Evolutionary conservation across 1,140 invertebrate species (phyloP).

Genomic region (Ceratosolen solmsi): DNA sequence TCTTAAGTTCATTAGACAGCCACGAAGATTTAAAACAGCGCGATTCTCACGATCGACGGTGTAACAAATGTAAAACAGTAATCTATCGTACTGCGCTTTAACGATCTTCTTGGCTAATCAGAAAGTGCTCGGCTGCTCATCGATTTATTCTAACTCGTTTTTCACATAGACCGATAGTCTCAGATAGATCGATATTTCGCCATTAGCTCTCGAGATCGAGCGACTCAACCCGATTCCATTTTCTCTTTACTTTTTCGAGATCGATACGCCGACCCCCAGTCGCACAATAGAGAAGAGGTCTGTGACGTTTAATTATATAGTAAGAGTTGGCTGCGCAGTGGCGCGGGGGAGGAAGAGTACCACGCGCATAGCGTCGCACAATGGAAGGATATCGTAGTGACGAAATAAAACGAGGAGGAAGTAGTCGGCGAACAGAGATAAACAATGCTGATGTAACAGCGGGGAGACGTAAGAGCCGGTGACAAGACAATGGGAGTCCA

Average conservation of each 20-base stretch:
- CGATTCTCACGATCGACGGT: too few species aligned
- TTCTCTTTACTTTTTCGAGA: neutral
- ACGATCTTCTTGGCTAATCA: too few species aligned
- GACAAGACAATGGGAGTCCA: constrained; percentile 61
- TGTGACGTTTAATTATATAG: constrained; percentile 39
- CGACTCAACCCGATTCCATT: too few species aligned
- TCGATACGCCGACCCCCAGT: neutral
- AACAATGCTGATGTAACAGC: constrained; percentile 65
- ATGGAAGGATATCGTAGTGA: constrained; percentile 25
- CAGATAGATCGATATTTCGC: too few species aligned
- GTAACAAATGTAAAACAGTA: too few species aligned
- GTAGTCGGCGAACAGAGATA: constrained; percentile 51
- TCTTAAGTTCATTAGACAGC: too few species aligned
- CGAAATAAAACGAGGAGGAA: constrained; percentile 19
- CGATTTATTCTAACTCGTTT: too few species aligned
- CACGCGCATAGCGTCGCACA: constrained; percentile 21
- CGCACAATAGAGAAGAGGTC: neutral
- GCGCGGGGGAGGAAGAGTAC: neutral
- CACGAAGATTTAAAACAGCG: too few species aligned
- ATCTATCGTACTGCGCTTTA: too few species aligned
- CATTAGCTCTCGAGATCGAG: too few species aligned
- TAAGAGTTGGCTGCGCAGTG: neutral
- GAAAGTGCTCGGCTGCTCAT: too few species aligned
- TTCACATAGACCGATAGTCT: too few species aligned
- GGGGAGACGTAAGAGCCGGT: constrained; percentile 58